Conservation (phyloP, 2,113 vertebrate species). For the Oncorhynchus mykiss region DNA sequence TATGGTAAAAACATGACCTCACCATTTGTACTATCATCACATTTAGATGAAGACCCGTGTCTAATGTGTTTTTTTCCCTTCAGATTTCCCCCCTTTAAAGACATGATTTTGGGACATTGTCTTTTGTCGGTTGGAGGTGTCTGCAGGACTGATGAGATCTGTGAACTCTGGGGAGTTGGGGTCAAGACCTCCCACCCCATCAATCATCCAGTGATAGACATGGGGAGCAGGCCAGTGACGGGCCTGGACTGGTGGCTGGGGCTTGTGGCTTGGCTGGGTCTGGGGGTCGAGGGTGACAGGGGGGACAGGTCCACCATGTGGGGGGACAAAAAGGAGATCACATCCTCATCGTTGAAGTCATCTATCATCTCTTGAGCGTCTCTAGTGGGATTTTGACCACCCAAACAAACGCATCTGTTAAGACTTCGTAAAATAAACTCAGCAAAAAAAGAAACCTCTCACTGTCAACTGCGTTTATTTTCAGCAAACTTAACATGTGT, state of each 20-base stretch:
- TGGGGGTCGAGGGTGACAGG: constrained; percentile 33
- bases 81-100: background rate
- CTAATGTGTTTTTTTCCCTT: background rate
- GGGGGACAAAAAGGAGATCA: too few species aligned
- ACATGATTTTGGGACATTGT: background rate
- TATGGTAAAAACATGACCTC: too few species aligned
- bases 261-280: background rate
- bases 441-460: too few species aligned
- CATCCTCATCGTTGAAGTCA: too few species aligned
- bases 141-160: constrained; percentile 71
- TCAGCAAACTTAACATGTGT: too few species aligned
- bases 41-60: background rate
- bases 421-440: too few species aligned
- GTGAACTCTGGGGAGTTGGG: constrained; percentile 72
- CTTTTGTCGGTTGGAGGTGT: constrained; percentile 50
- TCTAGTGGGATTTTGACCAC: too few species aligned
- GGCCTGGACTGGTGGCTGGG: constrained; percentile 31
- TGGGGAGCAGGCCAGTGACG: constrained; percentile 79
- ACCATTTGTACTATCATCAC: too few species aligned
- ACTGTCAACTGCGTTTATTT: too few species aligned
- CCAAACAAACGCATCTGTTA: too few species aligned
- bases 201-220: constrained; percentile 80
- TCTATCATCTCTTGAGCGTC: too few species aligned
- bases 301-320: too few species aligned
- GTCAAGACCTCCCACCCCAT: constrained; percentile 80